Conservation (phyloP, 2,113 vertebrate species). For the Indicator maculatus region DNA sequence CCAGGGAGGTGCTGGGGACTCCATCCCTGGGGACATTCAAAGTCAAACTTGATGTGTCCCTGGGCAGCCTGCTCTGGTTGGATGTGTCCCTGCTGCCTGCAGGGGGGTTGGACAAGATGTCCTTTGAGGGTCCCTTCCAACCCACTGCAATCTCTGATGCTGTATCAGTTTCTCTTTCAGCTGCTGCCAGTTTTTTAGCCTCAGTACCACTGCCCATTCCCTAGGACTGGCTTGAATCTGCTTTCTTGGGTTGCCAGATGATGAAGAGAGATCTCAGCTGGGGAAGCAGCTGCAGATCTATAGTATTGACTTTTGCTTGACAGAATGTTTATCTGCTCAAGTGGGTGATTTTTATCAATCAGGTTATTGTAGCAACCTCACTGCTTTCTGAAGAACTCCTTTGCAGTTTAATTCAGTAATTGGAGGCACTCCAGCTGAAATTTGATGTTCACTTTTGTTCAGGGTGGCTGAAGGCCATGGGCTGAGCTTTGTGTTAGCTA, state of each 20-base stretch:
- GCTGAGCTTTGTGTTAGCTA: neutral
- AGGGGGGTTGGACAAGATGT: too few species aligned
- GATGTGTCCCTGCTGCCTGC: too few species aligned
- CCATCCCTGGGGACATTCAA: too few species aligned
- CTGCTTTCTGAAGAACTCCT: neutral
- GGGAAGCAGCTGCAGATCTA: conserved; percentile 13
- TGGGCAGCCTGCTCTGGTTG: too few species aligned
- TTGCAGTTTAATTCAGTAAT: neutral
- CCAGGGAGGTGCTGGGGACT: too few species aligned
- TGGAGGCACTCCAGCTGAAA: neutral
- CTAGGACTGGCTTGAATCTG: neutral
- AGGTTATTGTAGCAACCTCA: neutral
- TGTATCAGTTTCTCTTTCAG: neutral
- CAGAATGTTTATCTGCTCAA: conserved; percentile 29
- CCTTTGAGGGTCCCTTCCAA: too few species aligned
- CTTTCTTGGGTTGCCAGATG: neutral
- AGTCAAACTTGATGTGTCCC: too few species aligned
- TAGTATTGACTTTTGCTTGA: conserved; percentile 51
- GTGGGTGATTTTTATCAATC: conserved; percentile 48
- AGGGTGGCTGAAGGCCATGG: neutral
- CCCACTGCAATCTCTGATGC: too few species aligned
- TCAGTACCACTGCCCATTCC: neutral
- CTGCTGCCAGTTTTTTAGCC: neutral
- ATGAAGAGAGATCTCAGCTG: conserved; percentile 25
- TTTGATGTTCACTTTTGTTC: neutral